Conservation (phyloP, 2,113 vertebrate genomes). For the Nannobrachium achirus region DNA sequence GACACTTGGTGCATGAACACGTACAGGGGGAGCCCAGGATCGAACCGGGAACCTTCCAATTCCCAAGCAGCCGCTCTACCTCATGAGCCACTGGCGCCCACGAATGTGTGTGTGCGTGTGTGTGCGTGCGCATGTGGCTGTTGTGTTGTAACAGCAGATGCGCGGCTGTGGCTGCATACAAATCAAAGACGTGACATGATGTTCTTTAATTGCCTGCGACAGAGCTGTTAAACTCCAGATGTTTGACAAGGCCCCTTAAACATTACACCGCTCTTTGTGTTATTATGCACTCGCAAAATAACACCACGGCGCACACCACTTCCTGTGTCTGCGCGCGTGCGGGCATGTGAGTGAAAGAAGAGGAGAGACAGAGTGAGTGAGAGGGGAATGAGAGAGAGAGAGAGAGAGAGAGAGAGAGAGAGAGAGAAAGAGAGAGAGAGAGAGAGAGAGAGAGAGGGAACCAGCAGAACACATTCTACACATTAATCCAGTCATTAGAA, state of each 20-base stretch:
- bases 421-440: neutral
- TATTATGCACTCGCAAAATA: conserved; percentile 60
- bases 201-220: conserved; percentile 97
- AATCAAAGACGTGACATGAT: conserved; percentile 96
- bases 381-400: conserved; percentile 2
- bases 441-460: conserved; percentile 37
- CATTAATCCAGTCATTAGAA: conserved; percentile 80
- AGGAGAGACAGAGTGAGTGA: neutral
- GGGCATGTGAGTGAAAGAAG: neutral
- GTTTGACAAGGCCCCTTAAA: conserved; percentile 84
- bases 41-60: too few species aligned
- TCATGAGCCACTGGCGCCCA: too few species aligned
- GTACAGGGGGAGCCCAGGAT: too few species aligned
- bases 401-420: conserved; percentile 31
- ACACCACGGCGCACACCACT: conserved; percentile 46
- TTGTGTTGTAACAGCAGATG: conserved; percentile 48
- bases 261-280: conserved; percentile 67
- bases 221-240: conserved; percentile 98
- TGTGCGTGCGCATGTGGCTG: conserved; percentile 9
- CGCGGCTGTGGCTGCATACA: conserved; percentile 82
- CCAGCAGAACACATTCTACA: conserved; percentile 66
- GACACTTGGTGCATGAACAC: too few species aligned
- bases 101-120: conserved; percentile 7
- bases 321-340: neutral
- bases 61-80: too few species aligned